Conservation (phyloP, 2,113 vertebrate genomes). For the Zeus faber region DNA sequence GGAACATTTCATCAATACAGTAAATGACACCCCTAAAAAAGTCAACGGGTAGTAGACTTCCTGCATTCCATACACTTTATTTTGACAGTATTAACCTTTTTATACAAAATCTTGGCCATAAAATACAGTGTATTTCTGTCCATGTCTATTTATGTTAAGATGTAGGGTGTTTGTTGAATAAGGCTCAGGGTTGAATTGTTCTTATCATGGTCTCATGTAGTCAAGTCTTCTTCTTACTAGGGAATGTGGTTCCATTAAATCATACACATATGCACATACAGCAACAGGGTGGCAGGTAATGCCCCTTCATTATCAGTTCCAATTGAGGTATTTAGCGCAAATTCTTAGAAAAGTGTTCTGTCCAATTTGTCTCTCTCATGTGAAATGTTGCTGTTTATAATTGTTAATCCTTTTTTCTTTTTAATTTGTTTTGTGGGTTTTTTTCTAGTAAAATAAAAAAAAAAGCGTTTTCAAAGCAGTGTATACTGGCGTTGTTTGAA, state of each 20-base stretch:
- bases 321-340: neutral
- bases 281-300: constrained; percentile 8
- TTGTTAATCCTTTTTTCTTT: too few species aligned
- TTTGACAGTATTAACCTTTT: constrained; percentile 45
- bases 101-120: constrained; percentile 48
- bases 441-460: constrained; percentile 51
- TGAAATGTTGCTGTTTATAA: too few species aligned
- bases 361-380: constrained; percentile 17
- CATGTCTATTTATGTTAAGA: constrained; percentile 38
- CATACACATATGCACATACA: constrained; percentile 24
- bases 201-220: constrained; percentile 48
- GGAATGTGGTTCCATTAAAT: too few species aligned
- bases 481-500: too few species aligned
- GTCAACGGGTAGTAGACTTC: constrained; percentile 38
- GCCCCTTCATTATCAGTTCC: constrained; percentile 16
- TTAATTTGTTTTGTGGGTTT: too few species aligned
- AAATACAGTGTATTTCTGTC: constrained; percentile 34
- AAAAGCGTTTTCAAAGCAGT: too few species aligned
- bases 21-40: too few species aligned
- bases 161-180: constrained; percentile 59
- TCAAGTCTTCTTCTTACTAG: constrained; percentile 40
- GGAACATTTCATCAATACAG: constrained; percentile 26
- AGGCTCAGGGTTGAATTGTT: constrained; percentile 74
- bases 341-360: constrained; percentile 14
- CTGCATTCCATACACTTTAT: constrained; percentile 59